phyloP scores from a whole-genome alignment of 2,797 vertebrate species.

The Microtus californicus region DNA sequence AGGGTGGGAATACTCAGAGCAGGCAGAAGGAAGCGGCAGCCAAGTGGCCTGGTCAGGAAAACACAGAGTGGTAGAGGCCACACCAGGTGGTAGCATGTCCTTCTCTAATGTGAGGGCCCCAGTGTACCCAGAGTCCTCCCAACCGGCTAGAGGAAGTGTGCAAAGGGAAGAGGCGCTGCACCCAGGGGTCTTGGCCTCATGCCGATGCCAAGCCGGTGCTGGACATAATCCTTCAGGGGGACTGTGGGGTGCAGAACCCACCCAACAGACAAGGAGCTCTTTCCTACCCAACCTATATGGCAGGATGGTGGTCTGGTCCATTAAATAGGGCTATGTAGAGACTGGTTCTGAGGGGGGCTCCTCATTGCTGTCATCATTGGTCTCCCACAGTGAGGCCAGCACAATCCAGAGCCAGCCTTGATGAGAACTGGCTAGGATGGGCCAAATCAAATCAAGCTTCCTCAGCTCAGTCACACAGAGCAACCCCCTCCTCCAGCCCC shows the following conservation, averaged over 20 bases:
- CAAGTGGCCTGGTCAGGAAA: neutral
- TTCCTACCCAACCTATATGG: neutral
- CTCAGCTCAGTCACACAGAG: neutral
- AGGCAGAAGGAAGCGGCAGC: neutral
- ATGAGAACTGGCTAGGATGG: neutral
- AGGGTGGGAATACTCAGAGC: neutral
- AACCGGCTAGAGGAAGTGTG: accelerated
- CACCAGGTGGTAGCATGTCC: accelerated
- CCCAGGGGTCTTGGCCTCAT: accelerated
- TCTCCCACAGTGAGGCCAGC: neutral
- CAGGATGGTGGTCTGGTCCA: neutral
- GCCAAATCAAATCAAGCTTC: neutral
- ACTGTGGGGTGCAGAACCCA: neutral
- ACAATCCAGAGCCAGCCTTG: neutral
- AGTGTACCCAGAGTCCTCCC: neutral
- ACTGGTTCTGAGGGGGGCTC: neutral
- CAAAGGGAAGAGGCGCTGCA: neutral
- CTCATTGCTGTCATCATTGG: conserved; percentile 48
- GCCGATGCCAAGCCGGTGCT: accelerated
- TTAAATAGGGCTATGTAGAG: neutral
- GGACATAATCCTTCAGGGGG: neutral
- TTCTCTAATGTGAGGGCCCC: neutral
- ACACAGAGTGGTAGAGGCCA: no score
- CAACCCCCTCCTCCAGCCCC: neutral
- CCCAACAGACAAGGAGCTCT: neutral